phyloP scores from a whole-genome alignment of 2,888 invertebrate genomes.

The Ennomos fuscantarius region DNA sequence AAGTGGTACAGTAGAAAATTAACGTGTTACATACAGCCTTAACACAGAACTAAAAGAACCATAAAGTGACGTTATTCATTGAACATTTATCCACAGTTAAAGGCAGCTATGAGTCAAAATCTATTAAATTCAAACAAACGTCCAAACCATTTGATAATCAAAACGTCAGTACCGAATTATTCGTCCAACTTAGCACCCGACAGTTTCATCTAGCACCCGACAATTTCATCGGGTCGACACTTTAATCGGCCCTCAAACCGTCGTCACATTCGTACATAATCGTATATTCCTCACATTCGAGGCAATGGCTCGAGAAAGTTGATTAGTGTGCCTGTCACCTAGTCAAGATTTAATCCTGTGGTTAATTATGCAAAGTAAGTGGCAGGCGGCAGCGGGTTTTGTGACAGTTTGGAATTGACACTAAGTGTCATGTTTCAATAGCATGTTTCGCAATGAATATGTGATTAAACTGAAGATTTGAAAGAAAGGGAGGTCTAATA shows the following conservation, averaged over 20 bases:
- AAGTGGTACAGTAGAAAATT: too few species aligned
- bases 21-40: too few species aligned
- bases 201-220: constrained; percentile 43
- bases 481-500: too few species aligned
- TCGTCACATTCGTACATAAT: constrained; percentile 66
- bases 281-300: constrained; percentile 39
- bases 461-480: too few species aligned
- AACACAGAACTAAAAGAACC: too few species aligned
- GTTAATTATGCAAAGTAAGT: constrained; percentile 45
- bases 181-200: constrained; percentile 23
- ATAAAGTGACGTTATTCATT: too few species aligned
- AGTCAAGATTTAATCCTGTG: constrained; percentile 72
- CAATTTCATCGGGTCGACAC: constrained; percentile 62
- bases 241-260: constrained; percentile 77
- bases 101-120: too few species aligned
- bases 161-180: constrained; percentile 22
- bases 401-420: neutral
- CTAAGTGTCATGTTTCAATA: neutral
- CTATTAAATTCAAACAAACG: constrained; percentile 7
- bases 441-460: too few species aligned
- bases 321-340: constrained; percentile 79
- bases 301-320: constrained; percentile 80
- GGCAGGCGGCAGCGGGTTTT: constrained; percentile 22
- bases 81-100: too few species aligned
- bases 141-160: constrained; percentile 7